Percentiles rank a stretch among this genome's conserved stretches.
These are phyloP conservation scores for Sorex fumeus DNA, from an alignment of 2,113 vertebrate species.

Conservation along the genomic window DNA sequence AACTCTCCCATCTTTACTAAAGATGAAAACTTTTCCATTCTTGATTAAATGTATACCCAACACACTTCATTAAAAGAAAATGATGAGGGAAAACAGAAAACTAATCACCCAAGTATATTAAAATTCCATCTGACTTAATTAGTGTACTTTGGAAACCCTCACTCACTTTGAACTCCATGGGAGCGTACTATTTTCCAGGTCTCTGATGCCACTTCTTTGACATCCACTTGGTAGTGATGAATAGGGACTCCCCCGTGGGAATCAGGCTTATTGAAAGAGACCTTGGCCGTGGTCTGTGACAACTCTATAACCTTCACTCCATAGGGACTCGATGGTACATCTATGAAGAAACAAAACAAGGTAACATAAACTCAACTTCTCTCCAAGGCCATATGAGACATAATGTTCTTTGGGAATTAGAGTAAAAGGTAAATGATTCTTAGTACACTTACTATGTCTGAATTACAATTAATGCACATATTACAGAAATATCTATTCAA, in stretches of 20 bases:
- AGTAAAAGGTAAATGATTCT: neutral
- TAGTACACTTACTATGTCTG: neutral
- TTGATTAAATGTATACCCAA: neutral
- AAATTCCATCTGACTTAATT: neutral
- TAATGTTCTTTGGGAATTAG: neutral
- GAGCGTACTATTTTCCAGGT: constrained; percentile 97
- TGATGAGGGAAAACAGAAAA: neutral
- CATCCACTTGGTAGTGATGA: constrained; percentile 97
- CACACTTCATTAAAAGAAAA: neutral
- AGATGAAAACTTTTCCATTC: neutral
- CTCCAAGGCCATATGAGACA: too few species aligned
- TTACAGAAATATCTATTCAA: neutral
- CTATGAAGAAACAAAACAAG: constrained; percentile 85
- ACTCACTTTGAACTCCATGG: constrained; percentile 98
- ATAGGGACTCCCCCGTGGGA: constrained; percentile 98
- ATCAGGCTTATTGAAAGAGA: constrained; percentile 96
- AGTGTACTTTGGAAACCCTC: neutral
- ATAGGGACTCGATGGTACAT: constrained; percentile 96
- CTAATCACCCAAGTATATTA: neutral
- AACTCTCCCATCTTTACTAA: neutral
- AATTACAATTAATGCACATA: neutral
- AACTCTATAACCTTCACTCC: constrained; percentile 94
- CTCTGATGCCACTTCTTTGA: constrained; percentile 94
- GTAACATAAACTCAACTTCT: neutral
- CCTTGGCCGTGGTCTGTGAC: constrained; percentile 95